phyloP scores from a whole-genome alignment of 2,113 vertebrate genomes.

The Hipposideros armiger region DNA sequence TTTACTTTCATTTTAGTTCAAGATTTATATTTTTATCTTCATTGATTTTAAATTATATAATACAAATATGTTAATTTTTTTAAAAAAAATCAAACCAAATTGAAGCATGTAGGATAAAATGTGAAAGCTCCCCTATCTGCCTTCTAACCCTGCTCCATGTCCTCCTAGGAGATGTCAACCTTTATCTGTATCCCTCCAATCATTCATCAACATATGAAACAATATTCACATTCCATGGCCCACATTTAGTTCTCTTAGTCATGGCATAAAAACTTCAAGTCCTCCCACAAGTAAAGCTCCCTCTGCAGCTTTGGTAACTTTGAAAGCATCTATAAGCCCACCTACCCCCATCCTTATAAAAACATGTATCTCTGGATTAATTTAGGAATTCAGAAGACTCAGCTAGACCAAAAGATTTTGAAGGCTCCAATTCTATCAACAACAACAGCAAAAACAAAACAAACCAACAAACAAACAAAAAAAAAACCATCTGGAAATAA shows the following conservation, averaged over 20 bases:
- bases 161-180: background rate
- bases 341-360: background rate
- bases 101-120: background rate
- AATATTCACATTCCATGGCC: background rate
- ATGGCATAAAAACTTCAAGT: background rate
- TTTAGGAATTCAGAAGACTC: background rate
- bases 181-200: background rate
- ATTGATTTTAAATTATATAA: conserved; percentile 20
- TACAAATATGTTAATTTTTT: background rate
- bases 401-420: background rate
- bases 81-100: background rate
- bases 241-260: background rate
- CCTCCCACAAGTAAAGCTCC: background rate
- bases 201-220: background rate
- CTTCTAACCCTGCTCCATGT: background rate
- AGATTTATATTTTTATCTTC: conserved; percentile 41
- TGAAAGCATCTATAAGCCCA: background rate
- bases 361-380: background rate
- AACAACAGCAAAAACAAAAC: no score
- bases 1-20: conserved; percentile 37
- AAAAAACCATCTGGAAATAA: background rate
- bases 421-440: background rate
- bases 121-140: background rate
- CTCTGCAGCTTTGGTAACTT: background rate
- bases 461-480: no score